Base-by-base conservation (phyloP, 2,888 invertebrate genomes). In the Argynnis bischoffii region DNA sequence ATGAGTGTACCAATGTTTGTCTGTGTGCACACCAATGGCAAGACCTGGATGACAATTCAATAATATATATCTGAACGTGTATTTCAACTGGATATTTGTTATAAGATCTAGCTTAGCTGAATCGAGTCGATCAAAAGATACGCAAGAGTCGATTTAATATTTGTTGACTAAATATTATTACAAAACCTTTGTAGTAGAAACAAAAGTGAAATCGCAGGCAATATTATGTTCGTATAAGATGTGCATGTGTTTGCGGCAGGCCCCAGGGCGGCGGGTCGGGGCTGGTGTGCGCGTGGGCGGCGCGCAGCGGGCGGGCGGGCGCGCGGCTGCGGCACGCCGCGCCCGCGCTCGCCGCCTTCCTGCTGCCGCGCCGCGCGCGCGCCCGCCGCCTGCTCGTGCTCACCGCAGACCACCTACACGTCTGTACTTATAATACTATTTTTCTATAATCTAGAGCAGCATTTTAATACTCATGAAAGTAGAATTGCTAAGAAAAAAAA, bases 261-360 rank as follows among this genome's bases (percentile, higher is more conserved):
- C 76, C 76, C 15, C 55, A 55, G 35, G 77, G 77, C 31, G 71
- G 59, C 31, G 74, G 77, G 1, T 67, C 71, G 1, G 67, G 66
- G 13, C 8, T 15, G 6, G 76, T 74, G 66, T 35, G 41, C 55
- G 51, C 73, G 73, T 73, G 74, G 74, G 61, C 74, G 73, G 66
- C 64, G 71, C 76, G 54, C 64, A 66, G 66, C 59, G 66, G 55
- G 55, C 69, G 55, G 59, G 63, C 63, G 63, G 63, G 41, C 55
- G 64, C 69, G 41, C 59, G 53, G 64, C 65, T 61, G 63, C 64
- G 47, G 55, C 70, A 64, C 65, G 70, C 66, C 56, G 55, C 59
- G 50, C 70, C 71, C 50, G 72, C 55, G 13, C 68, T 69, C 21
- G 67, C 72, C 18, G 69, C 70, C 41, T 66, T 74, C 59, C 74